Percentiles rank a stretch among this genome's conserved stretches.
Conservation (phyloP, 2,113 vertebrate species). For the Eublepharis macularius region DNA sequence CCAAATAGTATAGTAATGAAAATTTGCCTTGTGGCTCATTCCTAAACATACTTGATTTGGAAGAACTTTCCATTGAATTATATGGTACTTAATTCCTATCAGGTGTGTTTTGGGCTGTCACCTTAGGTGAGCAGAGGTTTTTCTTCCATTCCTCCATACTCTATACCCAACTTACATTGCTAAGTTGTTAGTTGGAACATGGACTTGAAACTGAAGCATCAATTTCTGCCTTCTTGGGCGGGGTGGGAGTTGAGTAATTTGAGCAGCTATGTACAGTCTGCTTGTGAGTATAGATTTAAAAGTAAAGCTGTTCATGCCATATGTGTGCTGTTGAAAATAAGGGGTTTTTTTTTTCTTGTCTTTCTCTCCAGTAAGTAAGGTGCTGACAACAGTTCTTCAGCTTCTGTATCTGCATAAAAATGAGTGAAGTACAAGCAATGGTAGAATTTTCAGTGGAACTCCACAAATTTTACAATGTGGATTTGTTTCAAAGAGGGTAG, state of each 20-base stretch:
- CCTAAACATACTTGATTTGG: neutral
- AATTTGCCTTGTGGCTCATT: neutral
- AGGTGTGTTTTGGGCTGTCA: neutral
- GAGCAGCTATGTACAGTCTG: neutral
- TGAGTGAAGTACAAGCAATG: conserved; percentile 98
- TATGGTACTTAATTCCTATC: neutral
- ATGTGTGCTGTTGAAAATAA: neutral
- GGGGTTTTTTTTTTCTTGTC: conserved; percentile 40
- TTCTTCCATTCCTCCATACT: neutral
- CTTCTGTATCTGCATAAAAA: conserved; percentile 83
- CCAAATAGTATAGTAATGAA: neutral
- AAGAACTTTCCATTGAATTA: neutral
- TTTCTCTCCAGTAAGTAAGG: conserved; percentile 72
- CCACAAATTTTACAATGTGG: conserved; percentile 99
- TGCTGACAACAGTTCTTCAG: conserved; percentile 77
- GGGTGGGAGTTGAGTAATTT: neutral
- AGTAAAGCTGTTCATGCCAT: neutral
- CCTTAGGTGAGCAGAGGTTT: neutral
- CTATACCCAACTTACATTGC: neutral
- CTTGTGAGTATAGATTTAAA: neutral
- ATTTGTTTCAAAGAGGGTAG: conserved; percentile 98
- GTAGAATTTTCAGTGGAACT: conserved; percentile 99
- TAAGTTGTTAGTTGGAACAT: neutral
- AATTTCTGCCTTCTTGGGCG: neutral
- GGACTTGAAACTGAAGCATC: neutral